Evolutionary conservation across 1,140 invertebrate genomes (phyloP), one percentile per base, ranked within the genome.

Genomic region (Magallana angulata): DNA sequence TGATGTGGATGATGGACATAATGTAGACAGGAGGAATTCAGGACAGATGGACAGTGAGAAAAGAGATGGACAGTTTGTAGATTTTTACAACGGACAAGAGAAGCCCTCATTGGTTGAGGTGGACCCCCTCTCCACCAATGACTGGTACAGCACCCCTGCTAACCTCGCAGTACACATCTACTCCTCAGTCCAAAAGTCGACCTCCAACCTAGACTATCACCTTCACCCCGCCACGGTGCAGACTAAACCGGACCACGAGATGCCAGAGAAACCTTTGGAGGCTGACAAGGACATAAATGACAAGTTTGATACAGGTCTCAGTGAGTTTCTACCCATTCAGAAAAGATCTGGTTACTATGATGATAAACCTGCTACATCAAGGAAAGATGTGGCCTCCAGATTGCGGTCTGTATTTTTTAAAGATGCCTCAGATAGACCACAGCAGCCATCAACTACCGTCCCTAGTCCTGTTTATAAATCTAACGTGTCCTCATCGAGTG

Each of bases 141-240:
- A 91, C 81, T 90, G 91, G 91, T 91, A 90, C 86, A 81, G 57
- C n/a, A 90, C 91, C 8, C 91, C 91, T 56, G 91, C 89, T 56
- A 85, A 91, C 57, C 86, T 87, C 88, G 90, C 89, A n/a, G 76
- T 86, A 18, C 91, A 91, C 82, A 86, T 91, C 18, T 82, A 84
- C 36, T 59, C 68, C 48, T 91, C 90, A 24, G 82, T 88, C 58
- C 85, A 89, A 82, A 89, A 86, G 56, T 89, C 88, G 7, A 85
- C 84, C 36, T 71, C 82, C 11, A 58, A 62, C 18, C 48, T 82
- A 16, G 56, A 82, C 16, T 82, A 57, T 30, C 14, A 82, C 57
- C 14, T 82, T 57, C 48, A 82, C 18, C 18, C 81, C 14, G 81
- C 56, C 18, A 2, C 48, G 5, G 48, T 14, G 7, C 18, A 82